Conservation (phyloP, 2,888 invertebrate species). For the Eristalis tenax region DNA sequence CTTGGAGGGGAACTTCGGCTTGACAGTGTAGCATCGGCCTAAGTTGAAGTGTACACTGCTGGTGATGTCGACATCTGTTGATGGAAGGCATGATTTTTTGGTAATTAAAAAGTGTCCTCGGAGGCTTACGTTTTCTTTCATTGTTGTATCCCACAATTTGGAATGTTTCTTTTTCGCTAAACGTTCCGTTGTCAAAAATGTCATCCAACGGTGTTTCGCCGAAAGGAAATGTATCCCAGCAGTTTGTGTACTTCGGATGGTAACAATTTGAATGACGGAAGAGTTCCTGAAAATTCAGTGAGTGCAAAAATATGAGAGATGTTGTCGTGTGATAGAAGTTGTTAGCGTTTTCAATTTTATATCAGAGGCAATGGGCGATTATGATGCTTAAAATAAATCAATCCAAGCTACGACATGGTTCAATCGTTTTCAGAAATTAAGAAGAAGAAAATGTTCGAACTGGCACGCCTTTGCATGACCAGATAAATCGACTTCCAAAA, state of each 20-base stretch:
- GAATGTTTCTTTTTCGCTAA: constrained; percentile 83
- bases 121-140: constrained; percentile 81
- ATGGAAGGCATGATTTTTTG: neutral
- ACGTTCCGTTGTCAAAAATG: constrained; percentile 85
- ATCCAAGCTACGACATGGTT: no score
- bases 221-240: constrained; percentile 84
- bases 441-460: no score
- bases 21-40: constrained; percentile 85
- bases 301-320: neutral
- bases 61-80: constrained; percentile 82
- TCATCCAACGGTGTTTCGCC: constrained; percentile 82
- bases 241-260: constrained; percentile 82
- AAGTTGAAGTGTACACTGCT: constrained; percentile 82
- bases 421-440: no score
- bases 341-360: no score
- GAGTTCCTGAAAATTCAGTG: constrained; percentile 23
- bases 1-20: constrained; percentile 81
- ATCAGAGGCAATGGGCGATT: no score
- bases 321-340: no score
- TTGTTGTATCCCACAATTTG: constrained; percentile 83
- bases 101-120: neutral
- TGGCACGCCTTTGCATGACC: no score
- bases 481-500: no score
- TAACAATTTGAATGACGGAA: constrained; percentile 72
- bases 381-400: no score